Evolutionary conservation across 2,888 invertebrate species (phyloP).

Genomic region (Tetanocera ferruginea): DNA sequence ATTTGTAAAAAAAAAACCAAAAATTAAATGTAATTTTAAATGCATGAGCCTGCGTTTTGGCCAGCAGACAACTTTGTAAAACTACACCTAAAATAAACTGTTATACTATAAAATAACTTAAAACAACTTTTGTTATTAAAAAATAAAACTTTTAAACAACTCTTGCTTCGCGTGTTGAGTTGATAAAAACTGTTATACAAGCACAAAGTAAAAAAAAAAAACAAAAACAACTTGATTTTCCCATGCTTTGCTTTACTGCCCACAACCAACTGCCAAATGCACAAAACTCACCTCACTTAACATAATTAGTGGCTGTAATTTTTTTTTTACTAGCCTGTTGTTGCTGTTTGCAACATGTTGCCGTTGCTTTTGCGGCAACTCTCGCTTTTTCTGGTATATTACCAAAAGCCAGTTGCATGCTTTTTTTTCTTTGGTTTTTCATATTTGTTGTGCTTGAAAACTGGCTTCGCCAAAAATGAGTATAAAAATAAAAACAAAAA

Average conservation of each 20-base stretch:
- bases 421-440: conserved; percentile 22
- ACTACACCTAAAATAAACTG: too few species aligned
- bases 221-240: too few species aligned
- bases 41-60: not conserved
- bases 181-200: not conserved
- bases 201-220: not conserved
- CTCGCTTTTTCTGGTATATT: conserved; percentile 27
- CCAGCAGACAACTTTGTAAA: too few species aligned
- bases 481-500: conserved; percentile 10
- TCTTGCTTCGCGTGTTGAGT: not conserved
- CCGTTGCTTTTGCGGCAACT: conserved; percentile 16
- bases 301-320: not conserved
- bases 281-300: not conserved
- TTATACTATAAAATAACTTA: too few species aligned
- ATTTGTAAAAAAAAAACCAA: not conserved
- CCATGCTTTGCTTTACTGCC: not conserved
- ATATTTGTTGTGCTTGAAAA: conserved; percentile 27
- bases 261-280: not conserved
- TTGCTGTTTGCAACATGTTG: conserved; percentile 14
- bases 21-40: not conserved
- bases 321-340: not conserved
- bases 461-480: conserved; percentile 27
- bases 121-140: too few species aligned
- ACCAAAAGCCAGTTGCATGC: conserved; percentile 14
- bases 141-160: too few species aligned